These are phyloP conservation scores for Atta colombica DNA, from an alignment of 1,140 invertebrate genomes.

Conservation along the genomic window DNA sequence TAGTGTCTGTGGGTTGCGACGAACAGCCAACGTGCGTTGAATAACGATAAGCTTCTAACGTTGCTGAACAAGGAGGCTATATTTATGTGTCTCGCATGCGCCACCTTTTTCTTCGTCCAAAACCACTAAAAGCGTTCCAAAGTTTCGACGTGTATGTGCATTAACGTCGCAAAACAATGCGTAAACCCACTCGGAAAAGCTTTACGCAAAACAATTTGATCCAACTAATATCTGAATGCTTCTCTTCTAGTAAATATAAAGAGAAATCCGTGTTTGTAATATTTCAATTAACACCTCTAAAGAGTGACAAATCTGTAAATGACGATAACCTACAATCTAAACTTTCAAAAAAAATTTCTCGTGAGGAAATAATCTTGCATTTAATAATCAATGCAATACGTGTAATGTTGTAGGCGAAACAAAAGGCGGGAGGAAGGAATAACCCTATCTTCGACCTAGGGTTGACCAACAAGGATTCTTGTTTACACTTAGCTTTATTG, in stretches of 20 bases:
- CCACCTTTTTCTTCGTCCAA: conserved; percentile 73
- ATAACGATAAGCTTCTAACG: conserved; percentile 83
- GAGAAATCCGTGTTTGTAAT: neutral
- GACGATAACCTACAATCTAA: neutral
- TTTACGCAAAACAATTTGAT: conserved; percentile 28
- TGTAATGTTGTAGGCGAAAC: neutral
- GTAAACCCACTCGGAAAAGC: conserved; percentile 57
- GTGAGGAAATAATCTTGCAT: neutral
- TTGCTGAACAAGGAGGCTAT: conserved; percentile 75
- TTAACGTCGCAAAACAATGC: conserved; percentile 62
- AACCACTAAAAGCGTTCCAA: conserved; percentile 69
- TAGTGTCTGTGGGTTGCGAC: conserved; percentile 80
- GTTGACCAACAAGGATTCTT: conserved; percentile 55
- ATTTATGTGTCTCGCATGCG: conserved; percentile 80
- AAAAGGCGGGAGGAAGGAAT: conserved; percentile 63
- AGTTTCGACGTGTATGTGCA: conserved; percentile 56
- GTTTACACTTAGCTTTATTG: conserved; percentile 83
- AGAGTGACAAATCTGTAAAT: neutral
- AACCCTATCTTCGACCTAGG: conserved; percentile 64
- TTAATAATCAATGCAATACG: neutral
- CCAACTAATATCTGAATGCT: conserved; percentile 15
- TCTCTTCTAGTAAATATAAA: neutral
- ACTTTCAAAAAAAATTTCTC: neutral
- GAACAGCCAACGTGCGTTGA: conserved; percentile 83
- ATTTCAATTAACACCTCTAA: conserved; percentile 7